Percentiles rank a stretch among this genome's conserved stretches.
Evolutionary conservation across 2,113 vertebrate genomes (phyloP).

Genomic region (Phalacrocorax pelagicus): DNA sequence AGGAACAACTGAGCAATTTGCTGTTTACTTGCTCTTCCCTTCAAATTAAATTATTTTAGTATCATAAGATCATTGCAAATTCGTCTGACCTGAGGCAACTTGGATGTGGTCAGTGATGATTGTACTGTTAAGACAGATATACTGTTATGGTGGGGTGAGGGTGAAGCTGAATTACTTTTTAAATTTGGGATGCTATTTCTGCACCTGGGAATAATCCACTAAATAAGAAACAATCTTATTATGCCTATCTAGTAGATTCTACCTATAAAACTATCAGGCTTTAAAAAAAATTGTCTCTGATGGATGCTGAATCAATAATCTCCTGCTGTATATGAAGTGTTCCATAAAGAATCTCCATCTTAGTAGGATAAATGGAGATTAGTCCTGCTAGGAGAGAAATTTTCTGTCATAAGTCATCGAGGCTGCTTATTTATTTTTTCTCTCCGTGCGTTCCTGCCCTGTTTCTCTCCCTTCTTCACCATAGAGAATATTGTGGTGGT

Average conservation of each 20-base stretch:
- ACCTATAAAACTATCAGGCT: neutral
- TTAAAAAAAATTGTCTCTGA: neutral
- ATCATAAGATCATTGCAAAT: neutral
- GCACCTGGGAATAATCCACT: conserved; percentile 13
- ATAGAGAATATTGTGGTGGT: neutral
- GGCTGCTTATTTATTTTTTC: neutral
- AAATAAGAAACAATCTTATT: conserved; percentile 44
- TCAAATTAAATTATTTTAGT: conserved; percentile 16
- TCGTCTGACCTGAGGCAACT: neutral
- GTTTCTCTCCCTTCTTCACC: neutral
- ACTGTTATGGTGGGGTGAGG: neutral
- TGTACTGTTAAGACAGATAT: neutral
- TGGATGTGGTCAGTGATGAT: neutral
- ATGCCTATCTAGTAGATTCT: neutral
- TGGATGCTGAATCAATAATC: conserved; percentile 36
- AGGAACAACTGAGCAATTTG: neutral
- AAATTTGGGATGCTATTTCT: conserved; percentile 32
- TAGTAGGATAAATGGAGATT: neutral
- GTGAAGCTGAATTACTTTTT: conserved; percentile 41
- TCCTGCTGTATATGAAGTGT: neutral
- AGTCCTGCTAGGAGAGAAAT: conserved; percentile 19
- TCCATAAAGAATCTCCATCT: conserved; percentile 20
- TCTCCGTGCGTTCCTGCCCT: neutral
- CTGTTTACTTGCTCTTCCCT: neutral
- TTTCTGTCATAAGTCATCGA: neutral